Base-by-base conservation (phyloP, 2,113 vertebrate species). In the Sinocyclocheilus anshuiensis region DNA sequence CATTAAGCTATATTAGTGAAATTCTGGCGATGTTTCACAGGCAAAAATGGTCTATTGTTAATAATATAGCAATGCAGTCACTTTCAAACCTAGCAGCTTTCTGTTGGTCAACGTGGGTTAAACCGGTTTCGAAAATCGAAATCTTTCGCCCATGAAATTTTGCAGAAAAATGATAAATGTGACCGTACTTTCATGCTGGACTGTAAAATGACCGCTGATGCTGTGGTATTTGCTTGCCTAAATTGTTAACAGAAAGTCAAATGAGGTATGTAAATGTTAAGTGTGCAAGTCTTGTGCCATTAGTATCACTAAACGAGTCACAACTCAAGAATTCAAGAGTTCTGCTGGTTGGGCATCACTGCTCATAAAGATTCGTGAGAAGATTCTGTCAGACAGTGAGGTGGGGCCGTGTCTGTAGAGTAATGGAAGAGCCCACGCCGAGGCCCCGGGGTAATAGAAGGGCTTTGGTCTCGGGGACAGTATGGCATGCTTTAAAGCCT, bases 401-500 rank as follows among this genome's bases (percentile, higher is more conserved):
- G 85, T 85, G 26, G 93, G 91, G 7, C 85, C 84, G 81, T 59
- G 67, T 59, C 87, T 89, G 45, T 93, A 84, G 0, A 87, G 45
- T 0, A 90, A 84, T 0, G 91, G 91, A 26, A 93, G 53, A 18
- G 91, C 69, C 92, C 90, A 88, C 0, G 67, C 92, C 8, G n/a
- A 67, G 1, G 1, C 10, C 2, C 93, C 92, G 0, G 92, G 92
- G 7, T 81, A 22, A 81, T 94, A 93, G 39, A 88, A n/a, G 0
- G 15, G 2, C 39, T 16, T 80, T 29, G 92, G 93, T 0, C 1
- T 26, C 11, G 9, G 48, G 0, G 90, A 84, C 77, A 94, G 87
- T 69, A 94, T 89, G 2, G 92, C 90, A n/a, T 91, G 88, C 69
- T 69, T 76, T 84, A 93, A 69, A 88, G 2, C 80, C 1, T 92